Base-by-base conservation (phyloP, 2,888 invertebrate genomes). In the Lithodes maja region DNA sequence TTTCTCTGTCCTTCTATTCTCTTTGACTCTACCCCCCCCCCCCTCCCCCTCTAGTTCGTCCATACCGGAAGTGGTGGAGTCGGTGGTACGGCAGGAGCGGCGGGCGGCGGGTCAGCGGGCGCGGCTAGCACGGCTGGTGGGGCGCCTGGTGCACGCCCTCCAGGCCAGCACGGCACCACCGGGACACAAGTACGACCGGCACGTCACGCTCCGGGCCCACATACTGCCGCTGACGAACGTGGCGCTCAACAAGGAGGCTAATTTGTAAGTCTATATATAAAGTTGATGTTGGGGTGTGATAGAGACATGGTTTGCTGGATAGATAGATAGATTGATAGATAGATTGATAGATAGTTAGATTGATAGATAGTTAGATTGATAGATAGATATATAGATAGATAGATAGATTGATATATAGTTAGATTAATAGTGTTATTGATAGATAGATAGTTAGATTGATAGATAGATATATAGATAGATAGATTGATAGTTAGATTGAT, bases 221-320 rank as follows among this genome's bases (percentile, higher is more conserved):
- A 94, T 96, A 17, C 94, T 96, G 91, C 96, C 96, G 1, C 94
- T 97, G 68, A 96, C 96, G 3, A 96, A 96, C 93, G 95, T 96
- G 52, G 95, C 96, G 71, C 96, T 96, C 92, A 96, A 96, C 93
- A 96, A 96, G 93, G 94, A 94, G 92, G 96, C 96, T 12, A 95
- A 95, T 92, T 95, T 94, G 96, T 95, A 93, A 89, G 92, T 33
- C 33, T 33, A 33, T 33, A 33, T 33, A 33, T 33, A 33, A 33
- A 33, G 33, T 33, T 33, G 33, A n/a, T 61, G 17, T 71, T n/a
- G 1, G 15, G 12, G n/a, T 71, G 12, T n/a, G 1, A 1, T 17
- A n/a, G 71, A n/a, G 5, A 1, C n/a, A 71, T 71, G n/a, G 1
- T 71, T 12, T 1, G 12, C 1, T 71, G 12, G 1, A 71, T 71